A percentile compares a stretch with the other conserved stretches of the same genome.
These are phyloP conservation scores for Octodon degus DNA, from an alignment of 2,113 vertebrate genomes.

Conservation along the genomic window DNA sequence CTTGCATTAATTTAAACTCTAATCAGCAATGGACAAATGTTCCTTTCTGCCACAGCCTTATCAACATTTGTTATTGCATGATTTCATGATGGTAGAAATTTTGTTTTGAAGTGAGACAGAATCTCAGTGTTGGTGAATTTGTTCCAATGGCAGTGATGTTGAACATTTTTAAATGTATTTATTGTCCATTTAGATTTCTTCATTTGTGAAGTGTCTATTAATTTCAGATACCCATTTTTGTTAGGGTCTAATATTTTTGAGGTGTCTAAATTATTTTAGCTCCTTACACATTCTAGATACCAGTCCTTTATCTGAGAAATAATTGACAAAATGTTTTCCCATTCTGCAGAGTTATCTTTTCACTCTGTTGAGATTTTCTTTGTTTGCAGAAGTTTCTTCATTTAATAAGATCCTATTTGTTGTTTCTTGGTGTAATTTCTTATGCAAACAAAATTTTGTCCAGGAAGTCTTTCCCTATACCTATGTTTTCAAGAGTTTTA, in stretches of 20 bases:
- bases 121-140: not conserved
- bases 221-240: not conserved
- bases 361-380: not conserved
- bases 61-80: not conserved
- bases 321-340: not conserved
- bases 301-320: not conserved
- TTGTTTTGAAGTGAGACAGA: not conserved
- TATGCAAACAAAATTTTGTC: not conserved
- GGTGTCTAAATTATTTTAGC: not conserved
- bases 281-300: not conserved
- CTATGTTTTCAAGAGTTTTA: not conserved
- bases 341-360: not conserved
- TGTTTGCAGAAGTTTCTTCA: not conserved
- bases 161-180: not conserved
- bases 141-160: not conserved
- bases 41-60: not conserved
- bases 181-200: not conserved
- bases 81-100: not conserved
- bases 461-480: not conserved
- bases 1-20: not conserved
- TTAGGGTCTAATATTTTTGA: not conserved
- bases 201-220: not conserved
- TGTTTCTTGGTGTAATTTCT: not conserved
- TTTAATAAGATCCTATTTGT: not conserved
- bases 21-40: not conserved